A percentile compares a stretch with the other conserved stretches of the same genome.
These are phyloP conservation scores for Hormiphora californensis DNA, from an alignment of 37 sponge, comb jelly and placozoan genomes.

Conservation along the genomic window DNA sequence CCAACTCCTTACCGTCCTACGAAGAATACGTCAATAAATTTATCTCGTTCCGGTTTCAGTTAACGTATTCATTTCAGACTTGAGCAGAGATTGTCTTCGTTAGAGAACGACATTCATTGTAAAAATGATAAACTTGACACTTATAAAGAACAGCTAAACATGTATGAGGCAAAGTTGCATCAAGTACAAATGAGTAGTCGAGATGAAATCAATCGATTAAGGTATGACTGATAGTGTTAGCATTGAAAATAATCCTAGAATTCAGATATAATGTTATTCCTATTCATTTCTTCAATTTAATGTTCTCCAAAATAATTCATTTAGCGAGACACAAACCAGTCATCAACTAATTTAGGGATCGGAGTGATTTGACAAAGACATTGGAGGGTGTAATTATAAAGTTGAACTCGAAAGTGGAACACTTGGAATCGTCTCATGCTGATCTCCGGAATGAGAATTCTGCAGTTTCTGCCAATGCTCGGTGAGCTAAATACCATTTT, in stretches of 20 bases:
- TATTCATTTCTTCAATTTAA: background rate
- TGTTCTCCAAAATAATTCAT: background rate
- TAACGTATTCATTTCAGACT: background rate
- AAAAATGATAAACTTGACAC: background rate
- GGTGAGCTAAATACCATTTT: too few relatives aligned
- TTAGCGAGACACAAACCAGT: background rate
- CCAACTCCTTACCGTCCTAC: too few relatives aligned
- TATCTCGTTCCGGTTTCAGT: background rate
- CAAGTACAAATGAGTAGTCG: background rate
- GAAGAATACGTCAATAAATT: too few relatives aligned
- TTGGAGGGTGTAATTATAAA: conserved; percentile 1
- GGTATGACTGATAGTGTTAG: background rate
- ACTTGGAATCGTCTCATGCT: too few relatives aligned
- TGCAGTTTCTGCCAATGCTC: too few relatives aligned
- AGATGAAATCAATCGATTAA: conserved; percentile 5
- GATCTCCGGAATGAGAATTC: too few relatives aligned
- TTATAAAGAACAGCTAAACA: conserved; percentile 22
- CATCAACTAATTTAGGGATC: background rate
- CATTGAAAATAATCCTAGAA: too few relatives aligned
- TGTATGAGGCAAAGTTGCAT: conserved; percentile 1
- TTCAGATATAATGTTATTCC: too few relatives aligned
- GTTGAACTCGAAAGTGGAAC: background rate
- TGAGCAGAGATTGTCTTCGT: background rate
- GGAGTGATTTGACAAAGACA: background rate
- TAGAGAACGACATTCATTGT: background rate